phyloP scores from a whole-genome alignment of 2,113 vertebrate species.

The Platycercus adscitus region DNA sequence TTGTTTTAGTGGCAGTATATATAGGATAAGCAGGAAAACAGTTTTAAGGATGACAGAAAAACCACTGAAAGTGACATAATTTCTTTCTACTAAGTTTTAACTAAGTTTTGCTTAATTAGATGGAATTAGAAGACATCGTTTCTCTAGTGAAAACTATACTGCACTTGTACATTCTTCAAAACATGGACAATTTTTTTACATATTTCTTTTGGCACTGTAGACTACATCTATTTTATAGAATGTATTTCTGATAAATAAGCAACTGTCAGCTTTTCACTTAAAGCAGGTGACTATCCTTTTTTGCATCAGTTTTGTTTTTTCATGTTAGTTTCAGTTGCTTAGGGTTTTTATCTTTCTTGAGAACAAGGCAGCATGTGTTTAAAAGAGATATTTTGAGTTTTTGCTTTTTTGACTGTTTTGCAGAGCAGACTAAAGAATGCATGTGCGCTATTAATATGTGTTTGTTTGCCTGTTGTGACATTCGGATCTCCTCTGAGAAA shows the following conservation, averaged over 20 bases:
- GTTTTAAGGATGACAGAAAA: not conserved
- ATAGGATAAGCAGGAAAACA: not conserved
- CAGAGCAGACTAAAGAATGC: not conserved
- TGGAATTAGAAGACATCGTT: not conserved
- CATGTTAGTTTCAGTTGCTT: not conserved
- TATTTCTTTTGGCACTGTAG: not conserved
- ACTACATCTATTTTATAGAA: not conserved
- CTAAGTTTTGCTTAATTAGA: not conserved
- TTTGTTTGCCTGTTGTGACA: not conserved
- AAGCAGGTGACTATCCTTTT: not conserved
- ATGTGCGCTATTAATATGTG: not conserved
- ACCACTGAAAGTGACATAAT: not conserved
- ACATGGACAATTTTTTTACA: not conserved
- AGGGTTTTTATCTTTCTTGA: not conserved
- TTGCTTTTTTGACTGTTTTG: not conserved
- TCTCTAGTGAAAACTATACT: not conserved
- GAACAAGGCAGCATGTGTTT: not conserved
- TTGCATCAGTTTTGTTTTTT: not conserved
- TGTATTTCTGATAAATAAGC: not conserved
- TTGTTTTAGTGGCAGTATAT: not conserved
- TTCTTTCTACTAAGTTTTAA: not conserved
- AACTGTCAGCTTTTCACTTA: not conserved
- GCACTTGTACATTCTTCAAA: not conserved
- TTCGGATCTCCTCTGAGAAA: not conserved
- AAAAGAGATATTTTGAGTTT: not conserved